These are phyloP conservation scores for Melanchra persicariae DNA, from an alignment of 2,888 invertebrate species.

Conservation along the genomic window DNA sequence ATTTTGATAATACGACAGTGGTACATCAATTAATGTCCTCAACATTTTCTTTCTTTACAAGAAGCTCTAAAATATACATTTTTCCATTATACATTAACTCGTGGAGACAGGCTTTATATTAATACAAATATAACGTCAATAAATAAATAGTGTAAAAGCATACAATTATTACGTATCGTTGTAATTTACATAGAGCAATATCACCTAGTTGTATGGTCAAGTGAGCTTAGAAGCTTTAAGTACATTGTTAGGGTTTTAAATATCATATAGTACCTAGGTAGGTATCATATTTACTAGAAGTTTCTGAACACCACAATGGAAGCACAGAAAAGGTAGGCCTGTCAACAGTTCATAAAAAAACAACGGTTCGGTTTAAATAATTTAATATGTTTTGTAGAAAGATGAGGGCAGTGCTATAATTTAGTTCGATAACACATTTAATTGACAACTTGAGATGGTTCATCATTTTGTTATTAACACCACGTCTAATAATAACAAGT, in stretches of 20 bases:
- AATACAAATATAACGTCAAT: constrained; percentile 85
- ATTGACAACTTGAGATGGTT: neutral
- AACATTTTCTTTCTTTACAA: constrained; percentile 74
- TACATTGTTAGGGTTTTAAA: constrained; percentile 14
- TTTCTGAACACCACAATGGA: constrained; percentile 12
- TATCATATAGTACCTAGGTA: constrained; percentile 31
- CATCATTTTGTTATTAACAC: constrained; percentile 42
- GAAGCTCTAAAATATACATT: constrained; percentile 71
- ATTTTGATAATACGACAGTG: constrained; percentile 71
- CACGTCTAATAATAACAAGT: constrained; percentile 1
- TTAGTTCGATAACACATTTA: neutral
- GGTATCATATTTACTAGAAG: constrained; percentile 31
- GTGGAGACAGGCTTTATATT: constrained; percentile 76
- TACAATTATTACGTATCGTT: constrained; percentile 76
- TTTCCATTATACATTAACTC: constrained; percentile 48
- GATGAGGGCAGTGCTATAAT: neutral
- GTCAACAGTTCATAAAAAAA: neutral
- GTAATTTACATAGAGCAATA: constrained; percentile 63
- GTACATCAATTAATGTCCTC: constrained; percentile 69
- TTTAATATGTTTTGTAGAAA: neutral
- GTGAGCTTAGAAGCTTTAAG: constrained; percentile 11
- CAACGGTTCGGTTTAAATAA: constrained; percentile 12
- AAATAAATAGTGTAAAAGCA: constrained; percentile 86
- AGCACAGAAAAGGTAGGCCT: constrained; percentile 8
- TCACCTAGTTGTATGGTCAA: constrained; percentile 23